Base-by-base conservation (phyloP, 2,797 vertebrate genomes). In the Pogonophryne albipinna region DNA sequence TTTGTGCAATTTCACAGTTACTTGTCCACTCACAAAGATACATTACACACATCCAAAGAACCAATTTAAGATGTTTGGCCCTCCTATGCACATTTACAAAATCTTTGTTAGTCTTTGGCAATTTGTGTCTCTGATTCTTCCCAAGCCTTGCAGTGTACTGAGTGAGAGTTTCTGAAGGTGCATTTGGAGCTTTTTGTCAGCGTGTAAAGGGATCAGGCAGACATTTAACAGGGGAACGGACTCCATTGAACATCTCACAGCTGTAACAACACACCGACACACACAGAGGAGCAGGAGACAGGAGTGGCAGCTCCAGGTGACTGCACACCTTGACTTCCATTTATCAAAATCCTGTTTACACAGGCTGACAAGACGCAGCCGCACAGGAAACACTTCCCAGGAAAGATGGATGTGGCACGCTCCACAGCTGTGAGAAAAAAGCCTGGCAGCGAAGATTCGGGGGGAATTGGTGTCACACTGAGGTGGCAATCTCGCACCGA, bases 281-380 rank as follows among this genome's bases (percentile, higher is more conserved):
- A 16, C 73, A 11, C 86, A 91, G 93, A 91, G 94, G 89, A 92
- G 92, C 93, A 87, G 92, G 88, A 93, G 91, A 94, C 95, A 96
- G 95, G 94, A 96, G 94, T 94, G 92, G 95, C 89, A 94, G 96
- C 96, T 97, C 96, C 97, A 98, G 97, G 97, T 97, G 96, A 97
- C 95, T 96, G 96, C 96, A 94, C 96, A 98, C 97, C 97, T 98
- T 97, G 94, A 96, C 95, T 95, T 95, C 96, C 95, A 97, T 97
- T 97, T 93, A 96, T 96, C 96, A 97, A 95, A 90, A 92, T 79
- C 93, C 94, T 97, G 96, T 97, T 97, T 97, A 95, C 96, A 94
- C 94, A 95, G 95, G 95, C 95, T 95, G 95, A 96, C 95, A 94
- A 89, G 90, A 90, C 92, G 90, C 91, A 94, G 94, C 80, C 34